Conservation (phyloP, 2,888 invertebrate species). For the Tillus elongatus region DNA sequence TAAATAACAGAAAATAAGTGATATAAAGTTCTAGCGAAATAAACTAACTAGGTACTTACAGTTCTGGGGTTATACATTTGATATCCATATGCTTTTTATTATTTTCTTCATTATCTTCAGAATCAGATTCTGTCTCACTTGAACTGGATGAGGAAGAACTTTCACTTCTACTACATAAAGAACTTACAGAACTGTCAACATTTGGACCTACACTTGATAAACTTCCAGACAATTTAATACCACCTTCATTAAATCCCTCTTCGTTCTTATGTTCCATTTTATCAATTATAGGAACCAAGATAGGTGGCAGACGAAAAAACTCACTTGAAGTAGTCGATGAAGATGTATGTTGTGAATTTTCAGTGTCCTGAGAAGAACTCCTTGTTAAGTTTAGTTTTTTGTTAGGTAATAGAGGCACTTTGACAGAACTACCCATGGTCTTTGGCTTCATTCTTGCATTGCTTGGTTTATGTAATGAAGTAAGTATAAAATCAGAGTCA, state of each 20-base stretch:
- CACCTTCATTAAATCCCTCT: slow-evolving; percentile 20
- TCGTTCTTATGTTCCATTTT: slow-evolving; percentile 45
- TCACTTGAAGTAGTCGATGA: slow-evolving; percentile 44
- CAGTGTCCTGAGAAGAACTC: slow-evolving; percentile 49
- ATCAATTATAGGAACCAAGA: slow-evolving; percentile 59
- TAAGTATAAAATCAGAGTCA: slow-evolving; percentile 39
- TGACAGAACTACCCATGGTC: slow-evolving; percentile 14
- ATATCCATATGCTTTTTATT: too few relatives aligned
- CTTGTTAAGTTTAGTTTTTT: slow-evolving; percentile 45
- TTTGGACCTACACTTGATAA: slow-evolving; percentile 63
- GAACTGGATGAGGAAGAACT: slow-evolving; percentile 20
- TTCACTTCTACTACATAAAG: slow-evolving; percentile 38
- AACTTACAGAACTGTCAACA: slow-evolving; percentile 50
- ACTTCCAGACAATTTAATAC: slow-evolving; percentile 46
- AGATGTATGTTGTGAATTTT: slow-evolving; percentile 52
- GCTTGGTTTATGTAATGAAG: slow-evolving; percentile 34
- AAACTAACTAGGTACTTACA: too few relatives aligned
- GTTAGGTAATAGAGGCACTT: slow-evolving; percentile 44
- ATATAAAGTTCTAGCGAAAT: too few relatives aligned
- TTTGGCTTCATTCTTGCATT: slow-evolving; percentile 14
- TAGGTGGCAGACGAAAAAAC: slow-evolving; percentile 57
- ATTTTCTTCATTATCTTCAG: too few relatives aligned
- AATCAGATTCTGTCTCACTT: slow-evolving; percentile 17
- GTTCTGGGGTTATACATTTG: too few relatives aligned
- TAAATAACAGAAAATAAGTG: too few relatives aligned